A percentile compares a stretch with the other conserved stretches of the same genome.
Evolutionary conservation across 1,140 invertebrate genomes (phyloP).

Genomic region (Hycleus phaleratus): DNA sequence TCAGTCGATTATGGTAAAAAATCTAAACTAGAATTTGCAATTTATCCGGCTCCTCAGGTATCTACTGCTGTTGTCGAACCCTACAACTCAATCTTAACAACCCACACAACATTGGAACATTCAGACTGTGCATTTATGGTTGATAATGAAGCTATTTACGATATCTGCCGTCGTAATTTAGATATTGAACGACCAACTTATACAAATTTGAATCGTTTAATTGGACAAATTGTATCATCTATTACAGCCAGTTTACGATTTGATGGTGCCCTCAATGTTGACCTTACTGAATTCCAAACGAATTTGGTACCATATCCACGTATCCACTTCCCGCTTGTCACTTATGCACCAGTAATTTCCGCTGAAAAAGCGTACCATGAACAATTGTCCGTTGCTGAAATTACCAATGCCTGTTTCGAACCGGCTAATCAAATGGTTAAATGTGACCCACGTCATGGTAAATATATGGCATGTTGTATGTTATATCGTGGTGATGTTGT

Average conservation of each 20-base stretch:
- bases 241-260: conserved; percentile 72
- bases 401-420: conserved; percentile 59
- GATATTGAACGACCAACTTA: conserved; percentile 58
- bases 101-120: conserved; percentile 56
- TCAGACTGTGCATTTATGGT: conserved; percentile 58
- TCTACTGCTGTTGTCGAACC: conserved; percentile 63
- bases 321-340: conserved; percentile 64
- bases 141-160: conserved; percentile 68
- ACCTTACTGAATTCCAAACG: conserved; percentile 75
- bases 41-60: conserved; percentile 71
- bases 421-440: conserved; percentile 62
- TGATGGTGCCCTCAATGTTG: conserved; percentile 69
- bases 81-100: conserved; percentile 59
- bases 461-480: conserved; percentile 69
- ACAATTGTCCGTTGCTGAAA: conserved; percentile 60
- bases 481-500: conserved; percentile 58
- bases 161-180: conserved; percentile 59
- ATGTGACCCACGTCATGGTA: conserved; percentile 57
- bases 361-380: conserved; percentile 62
- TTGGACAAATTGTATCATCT: conserved; percentile 68
- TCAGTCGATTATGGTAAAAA: conserved; percentile 69
- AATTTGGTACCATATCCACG: conserved; percentile 62
- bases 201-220: conserved; percentile 56
- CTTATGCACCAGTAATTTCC: conserved; percentile 59
- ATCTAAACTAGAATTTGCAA: conserved; percentile 67